A percentile compares a stretch with the other conserved stretches of the same genome.
Conservation (phyloP, 2,113 vertebrate genomes). For the Apodemus speciosus region DNA sequence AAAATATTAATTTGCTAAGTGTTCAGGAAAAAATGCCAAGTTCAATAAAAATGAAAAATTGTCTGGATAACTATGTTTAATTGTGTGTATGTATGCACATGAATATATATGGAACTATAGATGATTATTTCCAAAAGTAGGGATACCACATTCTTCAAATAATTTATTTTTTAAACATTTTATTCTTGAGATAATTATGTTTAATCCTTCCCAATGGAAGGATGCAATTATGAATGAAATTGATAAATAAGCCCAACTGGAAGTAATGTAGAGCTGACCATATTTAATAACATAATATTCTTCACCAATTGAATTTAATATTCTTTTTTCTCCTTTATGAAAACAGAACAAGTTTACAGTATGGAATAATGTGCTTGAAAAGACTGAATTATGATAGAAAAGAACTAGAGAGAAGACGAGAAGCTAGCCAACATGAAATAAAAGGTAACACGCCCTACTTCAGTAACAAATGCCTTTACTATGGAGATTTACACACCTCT, state of each 20-base stretch:
- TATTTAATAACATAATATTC: background rate
- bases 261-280: background rate
- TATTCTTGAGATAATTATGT: background rate
- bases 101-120: background rate
- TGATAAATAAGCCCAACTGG: background rate
- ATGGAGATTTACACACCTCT: background rate
- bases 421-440: constrained; percentile 97
- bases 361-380: constrained; percentile 99
- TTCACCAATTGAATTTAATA: constrained; percentile 19
- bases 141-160: background rate
- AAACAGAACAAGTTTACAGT: constrained; percentile 98
- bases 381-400: constrained; percentile 99
- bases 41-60: background rate
- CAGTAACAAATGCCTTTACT: constrained; percentile 13
- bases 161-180: background rate
- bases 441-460: constrained; percentile 88
- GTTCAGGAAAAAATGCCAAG: background rate
- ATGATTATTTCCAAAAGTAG: background rate
- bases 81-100: background rate
- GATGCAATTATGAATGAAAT: background rate
- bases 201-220: background rate
- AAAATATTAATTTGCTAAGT: background rate
- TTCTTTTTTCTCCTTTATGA: constrained; percentile 67
- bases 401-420: constrained; percentile 96
- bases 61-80: background rate